Evolutionary conservation across 2,888 invertebrate genomes (phyloP).

Genomic region (Quadriops clusia): DNA sequence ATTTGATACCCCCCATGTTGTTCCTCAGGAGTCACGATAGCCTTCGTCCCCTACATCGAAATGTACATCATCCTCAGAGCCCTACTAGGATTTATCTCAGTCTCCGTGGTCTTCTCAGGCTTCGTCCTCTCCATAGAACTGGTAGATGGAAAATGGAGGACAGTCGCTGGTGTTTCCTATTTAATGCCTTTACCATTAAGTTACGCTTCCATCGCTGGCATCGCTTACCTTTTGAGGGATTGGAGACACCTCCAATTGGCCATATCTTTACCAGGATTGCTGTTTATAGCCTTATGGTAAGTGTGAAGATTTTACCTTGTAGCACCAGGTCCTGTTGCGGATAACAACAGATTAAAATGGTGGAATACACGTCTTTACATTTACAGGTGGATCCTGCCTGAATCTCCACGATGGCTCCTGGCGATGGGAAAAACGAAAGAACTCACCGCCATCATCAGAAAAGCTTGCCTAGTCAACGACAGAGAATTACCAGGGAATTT

Average conservation of each 20-base stretch:
- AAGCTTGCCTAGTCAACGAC: constrained; percentile 54
- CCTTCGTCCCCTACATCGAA: constrained; percentile 57
- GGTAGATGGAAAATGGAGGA: constrained; percentile 69
- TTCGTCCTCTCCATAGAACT: constrained; percentile 69
- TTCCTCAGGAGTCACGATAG: constrained; percentile 43
- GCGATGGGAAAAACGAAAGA: constrained; percentile 61
- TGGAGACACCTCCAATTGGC: constrained; percentile 63
- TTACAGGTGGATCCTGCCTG: constrained; percentile 61
- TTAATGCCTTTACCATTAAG: constrained; percentile 67
- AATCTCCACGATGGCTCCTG: constrained; percentile 68
- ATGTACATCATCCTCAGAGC: constrained; percentile 59
- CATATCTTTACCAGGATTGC: constrained; percentile 58
- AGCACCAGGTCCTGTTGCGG: not conserved
- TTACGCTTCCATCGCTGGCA: constrained; percentile 59
- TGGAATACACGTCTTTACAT: constrained; percentile 1
- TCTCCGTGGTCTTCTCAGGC: constrained; percentile 72
- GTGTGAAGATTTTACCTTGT: constrained; percentile 17
- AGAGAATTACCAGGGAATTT: constrained; percentile 52
- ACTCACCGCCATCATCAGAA: constrained; percentile 51
- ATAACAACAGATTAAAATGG: not conserved
- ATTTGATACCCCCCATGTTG: not conserved
- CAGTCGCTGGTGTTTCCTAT: constrained; percentile 69
- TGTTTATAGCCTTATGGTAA: constrained; percentile 57
- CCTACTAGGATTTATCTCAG: constrained; percentile 61
- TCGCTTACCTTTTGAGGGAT: constrained; percentile 58